Conservation (phyloP, 2,113 vertebrate species). For the Chloroceryle aenea region DNA sequence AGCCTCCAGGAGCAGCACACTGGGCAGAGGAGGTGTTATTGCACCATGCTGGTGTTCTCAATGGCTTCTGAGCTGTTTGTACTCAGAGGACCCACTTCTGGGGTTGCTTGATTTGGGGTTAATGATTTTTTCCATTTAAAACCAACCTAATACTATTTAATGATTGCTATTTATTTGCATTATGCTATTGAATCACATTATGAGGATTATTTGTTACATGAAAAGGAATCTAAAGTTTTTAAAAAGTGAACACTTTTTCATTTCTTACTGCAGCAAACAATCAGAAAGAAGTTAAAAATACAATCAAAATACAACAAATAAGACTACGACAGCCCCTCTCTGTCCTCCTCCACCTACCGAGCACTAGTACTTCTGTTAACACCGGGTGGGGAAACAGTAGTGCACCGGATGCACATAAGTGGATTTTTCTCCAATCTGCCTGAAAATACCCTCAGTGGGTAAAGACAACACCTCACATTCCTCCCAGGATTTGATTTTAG, state of each 20-base stretch:
- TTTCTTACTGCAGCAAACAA: background rate
- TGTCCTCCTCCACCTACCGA: background rate
- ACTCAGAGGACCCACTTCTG: background rate
- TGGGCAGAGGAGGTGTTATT: background rate
- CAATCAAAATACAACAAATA: background rate
- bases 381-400: background rate
- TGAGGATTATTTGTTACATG: background rate
- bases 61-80: background rate
- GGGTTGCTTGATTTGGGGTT: background rate
- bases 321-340: background rate
- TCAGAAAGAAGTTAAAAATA: background rate
- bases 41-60: accelerated
- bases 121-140: slow-evolving; percentile 6
- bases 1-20: background rate
- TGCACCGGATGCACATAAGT: background rate
- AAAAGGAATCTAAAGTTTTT: background rate
- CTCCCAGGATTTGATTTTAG: background rate
- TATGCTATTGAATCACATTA: background rate
- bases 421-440: background rate
- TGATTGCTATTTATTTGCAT: background rate
- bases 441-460: background rate
- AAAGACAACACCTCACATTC: background rate
- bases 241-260: background rate
- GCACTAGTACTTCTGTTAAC: background rate
- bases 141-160: background rate